Conservation (phyloP, 2,113 vertebrate species). For the Myiagra hebetior region DNA sequence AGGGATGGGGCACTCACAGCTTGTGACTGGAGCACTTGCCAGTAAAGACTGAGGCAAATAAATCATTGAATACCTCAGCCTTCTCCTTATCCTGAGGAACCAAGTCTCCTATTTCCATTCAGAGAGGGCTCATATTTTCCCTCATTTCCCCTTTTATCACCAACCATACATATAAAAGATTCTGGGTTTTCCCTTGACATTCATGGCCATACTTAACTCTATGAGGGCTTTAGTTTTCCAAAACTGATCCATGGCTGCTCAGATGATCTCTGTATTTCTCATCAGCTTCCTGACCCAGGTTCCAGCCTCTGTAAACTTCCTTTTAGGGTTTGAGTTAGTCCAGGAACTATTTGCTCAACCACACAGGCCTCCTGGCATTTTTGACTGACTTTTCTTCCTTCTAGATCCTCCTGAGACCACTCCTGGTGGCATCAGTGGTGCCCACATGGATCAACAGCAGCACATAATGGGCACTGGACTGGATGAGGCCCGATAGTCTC, state of each 20-base stretch:
- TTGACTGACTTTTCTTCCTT: not conserved
- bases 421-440: not conserved
- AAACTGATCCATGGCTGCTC: not conserved
- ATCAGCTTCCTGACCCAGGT: not conserved
- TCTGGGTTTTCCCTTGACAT: not conserved
- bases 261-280: not conserved
- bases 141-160: not conserved
- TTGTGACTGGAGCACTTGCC: not conserved
- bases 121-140: not conserved
- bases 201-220: not conserved
- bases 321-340: not conserved
- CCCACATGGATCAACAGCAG: not conserved
- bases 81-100: not conserved
- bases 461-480: not conserved
- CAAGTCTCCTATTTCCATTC: not conserved
- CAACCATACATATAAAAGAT: not conserved
- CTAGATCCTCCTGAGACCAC: not conserved
- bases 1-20: not conserved
- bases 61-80: not conserved
- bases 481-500: fast-evolving
- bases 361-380: not conserved
- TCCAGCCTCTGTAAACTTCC: not conserved
- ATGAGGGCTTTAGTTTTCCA: not conserved
- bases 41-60: not conserved
- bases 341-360: not conserved